Conservation (phyloP, 1,140 invertebrate genomes). For the Apis dorsata region DNA sequence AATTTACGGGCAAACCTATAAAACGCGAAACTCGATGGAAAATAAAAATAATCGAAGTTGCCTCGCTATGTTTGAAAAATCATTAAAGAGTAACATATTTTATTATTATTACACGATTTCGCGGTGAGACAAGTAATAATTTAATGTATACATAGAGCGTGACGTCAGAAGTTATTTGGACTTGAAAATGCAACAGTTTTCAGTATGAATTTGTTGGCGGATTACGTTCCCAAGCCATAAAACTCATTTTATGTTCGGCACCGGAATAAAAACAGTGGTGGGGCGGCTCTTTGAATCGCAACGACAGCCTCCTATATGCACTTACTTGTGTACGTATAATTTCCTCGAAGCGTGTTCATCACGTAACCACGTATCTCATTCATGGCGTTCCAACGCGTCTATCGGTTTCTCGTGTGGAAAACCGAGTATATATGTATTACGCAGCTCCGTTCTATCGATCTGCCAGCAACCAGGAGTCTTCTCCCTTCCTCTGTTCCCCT, state of each 20-base stretch:
- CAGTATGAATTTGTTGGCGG: background rate
- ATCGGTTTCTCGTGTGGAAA: conserved; percentile 59
- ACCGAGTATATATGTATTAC: conserved; percentile 59
- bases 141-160: background rate
- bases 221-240: background rate
- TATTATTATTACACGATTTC: no score
- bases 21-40: background rate
- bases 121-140: background rate
- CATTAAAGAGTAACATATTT: background rate
- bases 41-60: background rate
- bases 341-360: conserved; percentile 33
- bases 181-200: background rate
- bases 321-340: conserved; percentile 22
- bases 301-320: background rate
- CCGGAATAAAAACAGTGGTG: background rate
- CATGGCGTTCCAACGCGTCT: conserved; percentile 45
- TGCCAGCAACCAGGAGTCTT: conserved; percentile 55
- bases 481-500: background rate
- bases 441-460: conserved; percentile 72
- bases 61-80: background rate
- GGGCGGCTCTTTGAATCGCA: background rate
- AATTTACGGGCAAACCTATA: background rate
- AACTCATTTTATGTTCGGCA: background rate
- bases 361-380: conserved; percentile 50
- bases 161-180: background rate